Conservation (phyloP, 2,113 vertebrate species). For the Odobenus rosmarus region DNA sequence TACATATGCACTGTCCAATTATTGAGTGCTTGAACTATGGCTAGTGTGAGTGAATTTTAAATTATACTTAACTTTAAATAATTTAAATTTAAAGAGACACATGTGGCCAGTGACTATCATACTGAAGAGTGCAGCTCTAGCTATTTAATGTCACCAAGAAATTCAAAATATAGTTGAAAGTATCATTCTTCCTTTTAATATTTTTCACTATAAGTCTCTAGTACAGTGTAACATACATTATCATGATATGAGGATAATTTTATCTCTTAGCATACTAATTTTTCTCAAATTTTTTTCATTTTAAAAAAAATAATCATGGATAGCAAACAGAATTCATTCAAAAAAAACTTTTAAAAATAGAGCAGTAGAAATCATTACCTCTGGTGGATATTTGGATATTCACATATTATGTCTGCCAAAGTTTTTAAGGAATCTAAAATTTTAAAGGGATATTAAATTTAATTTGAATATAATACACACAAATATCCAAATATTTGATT, state of each 20-base stretch:
- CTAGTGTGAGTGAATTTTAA: not conserved
- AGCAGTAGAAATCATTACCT: slow-evolving; percentile 87
- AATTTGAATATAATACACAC: slow-evolving; percentile 19
- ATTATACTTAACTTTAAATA: slow-evolving; percentile 20
- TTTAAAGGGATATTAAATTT: slow-evolving; percentile 65
- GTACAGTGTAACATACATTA: not conserved
- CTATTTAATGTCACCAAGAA: slow-evolving; percentile 9
- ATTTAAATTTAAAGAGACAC: slow-evolving; percentile 14
- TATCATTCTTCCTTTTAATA: not conserved
- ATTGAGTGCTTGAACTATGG: not conserved
- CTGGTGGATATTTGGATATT: slow-evolving; percentile 94
- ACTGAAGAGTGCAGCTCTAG: not conserved
- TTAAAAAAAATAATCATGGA: not conserved
- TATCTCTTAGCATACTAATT: not conserved
- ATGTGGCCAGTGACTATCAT: not conserved
- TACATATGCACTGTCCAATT: not conserved
- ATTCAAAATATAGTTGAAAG: not conserved
- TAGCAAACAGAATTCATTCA: not conserved
- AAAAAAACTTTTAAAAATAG: not conserved
- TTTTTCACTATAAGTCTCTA: slow-evolving; percentile 9
- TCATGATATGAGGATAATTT: not conserved
- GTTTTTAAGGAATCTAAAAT: slow-evolving; percentile 94
- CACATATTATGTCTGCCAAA: slow-evolving; percentile 95
- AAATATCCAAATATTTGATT: slow-evolving; percentile 54
- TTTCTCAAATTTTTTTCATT: slow-evolving; percentile 3